phyloP scores from a whole-genome alignment of 1,140 invertebrate genomes.

The Dreissena rostriformis region DNA sequence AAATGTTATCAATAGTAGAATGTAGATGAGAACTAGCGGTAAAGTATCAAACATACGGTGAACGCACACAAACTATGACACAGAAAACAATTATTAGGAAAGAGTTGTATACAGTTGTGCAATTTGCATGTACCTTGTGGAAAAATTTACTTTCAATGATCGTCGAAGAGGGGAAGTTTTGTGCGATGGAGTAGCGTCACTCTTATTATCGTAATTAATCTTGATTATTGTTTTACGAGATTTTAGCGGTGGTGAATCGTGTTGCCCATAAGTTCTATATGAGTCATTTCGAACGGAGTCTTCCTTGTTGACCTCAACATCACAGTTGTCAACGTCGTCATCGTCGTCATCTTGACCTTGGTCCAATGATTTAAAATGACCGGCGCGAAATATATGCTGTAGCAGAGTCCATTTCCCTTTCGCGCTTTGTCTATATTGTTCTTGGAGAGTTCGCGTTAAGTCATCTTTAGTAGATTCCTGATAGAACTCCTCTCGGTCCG shows the following conservation, averaged over 20 bases:
- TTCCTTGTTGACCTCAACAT: too few relatives aligned
- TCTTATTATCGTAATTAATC: not conserved
- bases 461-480: conserved; percentile 35
- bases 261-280: too few relatives aligned
- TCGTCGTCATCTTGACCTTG: not conserved
- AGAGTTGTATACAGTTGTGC: not conserved
- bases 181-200: conserved; percentile 7
- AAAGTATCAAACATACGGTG: too few relatives aligned
- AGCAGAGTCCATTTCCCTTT: conserved; percentile 42
- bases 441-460: conserved; percentile 18
- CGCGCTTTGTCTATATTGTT: conserved; percentile 36
- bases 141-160: conserved; percentile 26
- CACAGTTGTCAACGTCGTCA: too few relatives aligned
- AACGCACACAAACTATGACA: not conserved
- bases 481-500: conserved; percentile 38
- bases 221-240: too few relatives aligned
- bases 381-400: conserved; percentile 14
- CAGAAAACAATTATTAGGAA: not conserved
- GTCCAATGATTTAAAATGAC: conserved; percentile 2
- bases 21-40: too few relatives aligned
- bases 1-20: not conserved
- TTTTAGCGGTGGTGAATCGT: too few relatives aligned
- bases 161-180: not conserved
- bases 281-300: too few relatives aligned
- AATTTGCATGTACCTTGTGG: conserved; percentile 1